Conservation (phyloP, 2,797 vertebrate genomes). For the Ataeniobius toweri region DNA sequence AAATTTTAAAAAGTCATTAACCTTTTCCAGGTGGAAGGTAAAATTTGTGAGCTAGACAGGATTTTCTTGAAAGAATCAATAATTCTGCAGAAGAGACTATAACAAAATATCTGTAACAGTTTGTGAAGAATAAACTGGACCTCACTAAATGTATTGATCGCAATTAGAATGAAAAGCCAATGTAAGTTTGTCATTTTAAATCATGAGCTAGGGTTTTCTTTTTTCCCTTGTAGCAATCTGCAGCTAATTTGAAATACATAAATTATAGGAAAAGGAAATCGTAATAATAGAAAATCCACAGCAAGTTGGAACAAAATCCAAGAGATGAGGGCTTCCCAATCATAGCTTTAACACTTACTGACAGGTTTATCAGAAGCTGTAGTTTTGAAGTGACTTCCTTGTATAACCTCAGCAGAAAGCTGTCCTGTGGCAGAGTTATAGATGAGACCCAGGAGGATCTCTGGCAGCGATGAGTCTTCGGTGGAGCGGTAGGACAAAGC, state of each 20-base stretch:
- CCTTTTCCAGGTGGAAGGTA: neutral
- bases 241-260: neutral
- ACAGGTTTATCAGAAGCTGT: conserved; percentile 92
- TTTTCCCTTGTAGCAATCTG: conserved; percentile 1
- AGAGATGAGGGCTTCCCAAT: neutral
- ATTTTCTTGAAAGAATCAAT: neutral
- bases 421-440: conserved; percentile 95
- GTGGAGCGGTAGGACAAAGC: conserved; percentile 90
- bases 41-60: neutral
- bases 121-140: neutral
- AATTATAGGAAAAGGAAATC: neutral
- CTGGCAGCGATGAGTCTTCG: conserved; percentile 88
- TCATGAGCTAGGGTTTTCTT: neutral
- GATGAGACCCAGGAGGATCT: conserved; percentile 94
- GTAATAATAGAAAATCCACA: conserved; percentile 8
- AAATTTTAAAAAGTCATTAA: neutral
- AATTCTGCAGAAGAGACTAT: neutral
- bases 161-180: neutral
- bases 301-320: neutral
- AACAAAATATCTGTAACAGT: neutral
- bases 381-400: conserved; percentile 98
- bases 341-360: conserved; percentile 61
- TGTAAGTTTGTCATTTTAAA: neutral
- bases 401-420: conserved; percentile 95
- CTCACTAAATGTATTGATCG: neutral